These are phyloP conservation scores for Samia ricini DNA, from an alignment of 1,140 invertebrate genomes.

Conservation along the genomic window DNA sequence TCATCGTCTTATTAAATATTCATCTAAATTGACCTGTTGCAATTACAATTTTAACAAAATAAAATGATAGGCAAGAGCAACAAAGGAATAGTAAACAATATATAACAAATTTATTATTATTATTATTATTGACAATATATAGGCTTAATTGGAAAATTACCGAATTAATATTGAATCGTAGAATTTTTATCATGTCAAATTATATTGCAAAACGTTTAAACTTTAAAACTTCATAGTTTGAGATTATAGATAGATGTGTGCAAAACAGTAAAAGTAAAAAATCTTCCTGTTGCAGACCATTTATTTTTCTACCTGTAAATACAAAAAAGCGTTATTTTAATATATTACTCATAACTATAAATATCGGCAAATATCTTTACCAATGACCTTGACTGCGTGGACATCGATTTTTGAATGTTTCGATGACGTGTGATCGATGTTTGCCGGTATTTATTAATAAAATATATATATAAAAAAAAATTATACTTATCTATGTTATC, in stretches of 20 bases:
- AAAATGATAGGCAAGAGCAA: background rate
- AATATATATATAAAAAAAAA: too few relatives aligned
- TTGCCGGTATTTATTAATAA: too few relatives aligned
- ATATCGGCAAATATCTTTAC: too few relatives aligned
- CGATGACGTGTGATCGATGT: too few relatives aligned
- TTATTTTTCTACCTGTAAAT: slow-evolving; percentile 51
- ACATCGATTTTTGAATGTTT: too few relatives aligned
- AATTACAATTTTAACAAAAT: background rate
- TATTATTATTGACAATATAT: background rate
- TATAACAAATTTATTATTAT: too few relatives aligned
- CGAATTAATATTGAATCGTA: background rate
- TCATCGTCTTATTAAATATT: too few relatives aligned
- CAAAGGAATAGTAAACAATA: background rate
- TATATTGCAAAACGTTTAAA: background rate
- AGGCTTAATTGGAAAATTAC: background rate
- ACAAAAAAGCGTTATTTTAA: slow-evolving; percentile 19
- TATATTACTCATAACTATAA: background rate
- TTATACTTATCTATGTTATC: too few relatives aligned
- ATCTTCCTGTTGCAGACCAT: slow-evolving; percentile 18
- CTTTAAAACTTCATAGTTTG: slow-evolving; percentile 30
- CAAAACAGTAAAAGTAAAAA: slow-evolving; percentile 26
- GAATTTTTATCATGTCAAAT: background rate
- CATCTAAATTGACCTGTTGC: too few relatives aligned
- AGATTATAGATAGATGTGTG: slow-evolving; percentile 30
- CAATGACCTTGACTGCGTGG: too few relatives aligned